phyloP scores from a whole-genome alignment of 2,797 vertebrate species.

The Linurgus olivaceus region DNA sequence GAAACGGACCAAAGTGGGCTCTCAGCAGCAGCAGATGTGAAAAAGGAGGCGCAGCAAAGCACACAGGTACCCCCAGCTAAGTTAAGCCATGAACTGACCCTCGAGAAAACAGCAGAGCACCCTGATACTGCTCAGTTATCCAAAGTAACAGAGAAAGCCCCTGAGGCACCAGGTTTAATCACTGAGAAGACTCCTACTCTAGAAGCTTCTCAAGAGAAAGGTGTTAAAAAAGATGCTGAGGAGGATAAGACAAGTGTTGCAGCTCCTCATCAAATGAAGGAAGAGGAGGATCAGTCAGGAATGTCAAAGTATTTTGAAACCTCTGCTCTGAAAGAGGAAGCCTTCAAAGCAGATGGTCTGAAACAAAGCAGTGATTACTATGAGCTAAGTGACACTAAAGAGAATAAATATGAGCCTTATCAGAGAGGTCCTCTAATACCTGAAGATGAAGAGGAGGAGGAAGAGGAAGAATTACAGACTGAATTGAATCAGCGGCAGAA shows the following conservation, averaged over 20 bases:
- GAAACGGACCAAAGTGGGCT: not conserved
- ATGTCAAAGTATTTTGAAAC: slow-evolving; percentile 99
- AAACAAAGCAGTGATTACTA: slow-evolving; percentile 90
- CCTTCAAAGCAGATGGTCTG: slow-evolving; percentile 68
- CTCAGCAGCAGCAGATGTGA: not conserved
- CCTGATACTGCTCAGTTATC: slow-evolving; percentile 4
- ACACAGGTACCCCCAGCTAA: not conserved
- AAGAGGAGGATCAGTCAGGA: slow-evolving; percentile 88
- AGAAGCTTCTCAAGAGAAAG: slow-evolving; percentile 60
- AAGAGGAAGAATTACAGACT: slow-evolving; percentile 50
- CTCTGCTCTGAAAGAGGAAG: slow-evolving; percentile 86
- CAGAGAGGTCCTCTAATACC: slow-evolving; percentile 47
- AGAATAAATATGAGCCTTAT: slow-evolving; percentile 70
- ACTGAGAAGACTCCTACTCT: slow-evolving; percentile 35
- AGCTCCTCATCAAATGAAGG: slow-evolving; percentile 29
- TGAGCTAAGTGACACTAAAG: slow-evolving; percentile 89
- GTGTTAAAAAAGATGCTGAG: slow-evolving; percentile 35
- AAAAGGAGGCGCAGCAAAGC: slow-evolving; percentile 37
- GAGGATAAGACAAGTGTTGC: not conserved
- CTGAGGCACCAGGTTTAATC: not conserved
- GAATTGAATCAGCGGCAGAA: slow-evolving; percentile 42
- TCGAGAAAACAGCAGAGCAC: slow-evolving; percentile 11
- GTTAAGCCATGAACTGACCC: slow-evolving; percentile 28
- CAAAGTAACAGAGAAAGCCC: slow-evolving; percentile 13
- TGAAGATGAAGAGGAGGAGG: slow-evolving; percentile 61